phyloP scores from a whole-genome alignment of 2,113 vertebrate species.

The Colius striatus region DNA sequence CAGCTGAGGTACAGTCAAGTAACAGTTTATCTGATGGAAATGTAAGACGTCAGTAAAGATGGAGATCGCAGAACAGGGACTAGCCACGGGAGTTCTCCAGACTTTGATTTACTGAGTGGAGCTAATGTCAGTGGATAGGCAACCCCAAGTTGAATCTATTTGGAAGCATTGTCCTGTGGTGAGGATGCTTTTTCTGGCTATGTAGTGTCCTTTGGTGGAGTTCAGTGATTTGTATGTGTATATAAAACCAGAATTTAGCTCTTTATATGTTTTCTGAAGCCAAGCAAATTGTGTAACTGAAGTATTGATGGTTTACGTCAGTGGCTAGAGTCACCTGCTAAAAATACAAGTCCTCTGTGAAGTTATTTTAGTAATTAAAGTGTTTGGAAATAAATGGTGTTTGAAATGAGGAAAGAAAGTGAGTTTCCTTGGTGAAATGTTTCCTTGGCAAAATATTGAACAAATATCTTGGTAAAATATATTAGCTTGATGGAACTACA shows the following conservation, averaged over 20 bases:
- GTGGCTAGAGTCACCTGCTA: not conserved
- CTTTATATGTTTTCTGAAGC: not conserved
- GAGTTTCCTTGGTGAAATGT: not conserved
- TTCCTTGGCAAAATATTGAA: not conserved
- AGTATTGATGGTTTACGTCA: not conserved
- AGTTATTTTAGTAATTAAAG: not conserved
- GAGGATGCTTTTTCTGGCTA: not conserved
- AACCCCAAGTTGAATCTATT: not conserved
- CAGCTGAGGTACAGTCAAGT: not conserved
- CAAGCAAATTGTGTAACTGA: not conserved
- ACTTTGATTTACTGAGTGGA: not conserved
- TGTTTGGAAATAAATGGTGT: not conserved
- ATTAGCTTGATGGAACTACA: not conserved
- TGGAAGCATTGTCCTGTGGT: fast-evolving
- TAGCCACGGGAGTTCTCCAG: not conserved
- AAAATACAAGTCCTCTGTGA: not conserved
- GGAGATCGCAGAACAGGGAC: not conserved
- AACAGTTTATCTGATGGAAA: not conserved
- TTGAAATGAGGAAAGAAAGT: not conserved
- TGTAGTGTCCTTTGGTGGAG: not conserved
- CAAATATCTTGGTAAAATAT: not conserved
- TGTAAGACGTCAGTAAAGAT: not conserved
- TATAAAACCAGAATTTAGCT: not conserved
- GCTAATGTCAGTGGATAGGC: not conserved
- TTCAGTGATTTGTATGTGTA: not conserved